A percentile compares a stretch with the other conserved stretches of the same genome.
Evolutionary conservation across 1,140 invertebrate species (phyloP).

Genomic region (Drosophila ananassae): DNA sequence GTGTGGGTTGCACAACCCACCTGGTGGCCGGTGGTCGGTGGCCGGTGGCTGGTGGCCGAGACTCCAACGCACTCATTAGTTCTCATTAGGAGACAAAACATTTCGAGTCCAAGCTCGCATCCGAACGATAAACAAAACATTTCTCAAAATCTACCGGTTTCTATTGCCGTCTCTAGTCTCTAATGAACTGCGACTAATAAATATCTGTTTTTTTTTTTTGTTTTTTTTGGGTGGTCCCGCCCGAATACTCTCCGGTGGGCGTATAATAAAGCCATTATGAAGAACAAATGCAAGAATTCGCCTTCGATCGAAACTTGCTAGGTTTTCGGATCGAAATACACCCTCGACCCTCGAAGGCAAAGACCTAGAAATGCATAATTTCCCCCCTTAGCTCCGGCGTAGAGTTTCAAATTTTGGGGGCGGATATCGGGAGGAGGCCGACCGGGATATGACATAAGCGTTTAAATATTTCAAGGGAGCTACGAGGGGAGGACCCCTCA

Average conservation of each 20-base stretch:
- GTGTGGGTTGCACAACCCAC: conserved; percentile 47
- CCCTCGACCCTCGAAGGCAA: conserved; percentile 26
- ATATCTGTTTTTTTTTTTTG: not conserved
- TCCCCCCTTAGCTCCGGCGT: conserved; percentile 15
- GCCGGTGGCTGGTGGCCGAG: conserved; percentile 2
- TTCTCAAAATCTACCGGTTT: conserved; percentile 27
- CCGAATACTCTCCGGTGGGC: not conserved
- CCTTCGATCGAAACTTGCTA: not conserved
- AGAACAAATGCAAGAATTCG: no score
- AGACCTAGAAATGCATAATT: conserved; percentile 57
- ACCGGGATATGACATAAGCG: conserved; percentile 62
- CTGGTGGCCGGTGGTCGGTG: conserved; percentile 25
- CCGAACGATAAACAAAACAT: conserved; percentile 45
- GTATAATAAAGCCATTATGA: not conserved
- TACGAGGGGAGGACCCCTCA: no score
- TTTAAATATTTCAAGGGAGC: conserved; percentile 49
- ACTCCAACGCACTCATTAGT: conserved; percentile 57
- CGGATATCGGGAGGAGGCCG: conserved; percentile 15
- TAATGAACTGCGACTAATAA: conserved; percentile 42
- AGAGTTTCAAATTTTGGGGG: conserved; percentile 7
- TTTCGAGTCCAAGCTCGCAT: conserved; percentile 29
- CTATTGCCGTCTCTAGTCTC: conserved; percentile 27
- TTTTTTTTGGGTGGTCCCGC: conserved; percentile 15
- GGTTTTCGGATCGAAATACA: not conserved
- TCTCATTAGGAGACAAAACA: conserved; percentile 49